A percentile compares a stretch with the other conserved stretches of the same genome.
phyloP scores from a whole-genome alignment of 2,113 vertebrate genomes.

The Rhinichthys klamathensis region DNA sequence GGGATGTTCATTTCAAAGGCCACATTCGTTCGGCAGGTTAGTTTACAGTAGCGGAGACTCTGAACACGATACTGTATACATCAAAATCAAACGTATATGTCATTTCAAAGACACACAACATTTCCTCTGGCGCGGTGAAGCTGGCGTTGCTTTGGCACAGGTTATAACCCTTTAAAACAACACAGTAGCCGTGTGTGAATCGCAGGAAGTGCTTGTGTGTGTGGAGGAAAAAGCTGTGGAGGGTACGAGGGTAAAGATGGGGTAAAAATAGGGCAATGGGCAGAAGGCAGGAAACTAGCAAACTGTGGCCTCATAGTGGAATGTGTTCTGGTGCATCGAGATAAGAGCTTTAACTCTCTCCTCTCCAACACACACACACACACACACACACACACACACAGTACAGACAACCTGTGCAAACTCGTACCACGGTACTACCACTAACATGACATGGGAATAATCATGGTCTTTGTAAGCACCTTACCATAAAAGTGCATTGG shows the following conservation, averaged over 20 bases:
- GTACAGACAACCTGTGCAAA: neutral
- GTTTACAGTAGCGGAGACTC: neutral
- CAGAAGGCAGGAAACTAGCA: constrained; percentile 92
- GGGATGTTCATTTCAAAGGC: neutral
- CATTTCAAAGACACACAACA: constrained; percentile 22
- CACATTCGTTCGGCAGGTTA: neutral
- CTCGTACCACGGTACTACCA: neutral
- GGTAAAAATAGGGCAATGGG: constrained; percentile 95
- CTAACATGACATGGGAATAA: neutral
- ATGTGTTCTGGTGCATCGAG: constrained; percentile 91
- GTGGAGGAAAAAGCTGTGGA: constrained; percentile 93
- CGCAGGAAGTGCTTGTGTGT: constrained; percentile 82
- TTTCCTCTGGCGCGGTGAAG: constrained; percentile 25
- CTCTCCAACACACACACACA: constrained; percentile 60
- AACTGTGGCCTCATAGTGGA: constrained; percentile 89
- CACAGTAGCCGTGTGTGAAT: constrained; percentile 78
- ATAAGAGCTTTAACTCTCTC: constrained; percentile 92
- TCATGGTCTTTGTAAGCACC: neutral
- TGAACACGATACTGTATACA: neutral
- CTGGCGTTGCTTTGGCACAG: constrained; percentile 58
- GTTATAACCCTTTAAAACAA: constrained; percentile 72
- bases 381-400: neutral
- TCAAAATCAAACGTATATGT: neutral
- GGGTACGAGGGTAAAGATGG: constrained; percentile 82
- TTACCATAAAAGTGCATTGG: neutral